Conservation (phyloP, 2,797 vertebrate genomes). For the Cossypha heuglini region DNA sequence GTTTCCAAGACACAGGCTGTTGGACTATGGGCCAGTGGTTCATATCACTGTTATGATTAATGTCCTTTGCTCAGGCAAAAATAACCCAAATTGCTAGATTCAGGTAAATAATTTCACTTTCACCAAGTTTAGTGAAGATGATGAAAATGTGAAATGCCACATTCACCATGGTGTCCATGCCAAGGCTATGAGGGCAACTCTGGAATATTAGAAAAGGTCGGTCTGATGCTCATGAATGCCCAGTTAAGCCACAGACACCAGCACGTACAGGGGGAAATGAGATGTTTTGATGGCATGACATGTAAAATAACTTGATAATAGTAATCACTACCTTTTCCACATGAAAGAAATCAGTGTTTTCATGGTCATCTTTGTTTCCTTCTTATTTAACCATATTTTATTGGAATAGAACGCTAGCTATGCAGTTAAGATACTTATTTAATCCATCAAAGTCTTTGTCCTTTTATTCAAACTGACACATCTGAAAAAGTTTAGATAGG, state of each 20-base stretch:
- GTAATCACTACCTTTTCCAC: background rate
- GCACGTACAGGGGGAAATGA: fast-evolving
- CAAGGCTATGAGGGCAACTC: background rate
- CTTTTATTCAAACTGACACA: background rate
- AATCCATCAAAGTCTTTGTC: background rate
- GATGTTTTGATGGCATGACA: background rate
- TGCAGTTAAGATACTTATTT: background rate
- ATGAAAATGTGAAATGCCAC: background rate
- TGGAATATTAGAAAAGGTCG: background rate
- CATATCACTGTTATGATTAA: background rate
- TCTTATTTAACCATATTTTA: background rate
- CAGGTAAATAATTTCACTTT: background rate
- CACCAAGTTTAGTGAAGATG: background rate
- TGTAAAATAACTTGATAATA: background rate
- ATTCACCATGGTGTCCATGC: background rate
- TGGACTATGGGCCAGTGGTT: background rate
- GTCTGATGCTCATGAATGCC: background rate
- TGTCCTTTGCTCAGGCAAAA: background rate
- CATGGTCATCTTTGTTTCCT: background rate
- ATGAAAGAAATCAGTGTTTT: background rate
- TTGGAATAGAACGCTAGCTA: background rate
- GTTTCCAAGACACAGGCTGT: background rate
- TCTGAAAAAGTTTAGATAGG: background rate
- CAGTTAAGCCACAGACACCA: background rate
- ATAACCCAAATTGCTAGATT: background rate